Evolutionary conservation across 2,888 invertebrate genomes (phyloP).

Genomic region (Macaria notata): DNA sequence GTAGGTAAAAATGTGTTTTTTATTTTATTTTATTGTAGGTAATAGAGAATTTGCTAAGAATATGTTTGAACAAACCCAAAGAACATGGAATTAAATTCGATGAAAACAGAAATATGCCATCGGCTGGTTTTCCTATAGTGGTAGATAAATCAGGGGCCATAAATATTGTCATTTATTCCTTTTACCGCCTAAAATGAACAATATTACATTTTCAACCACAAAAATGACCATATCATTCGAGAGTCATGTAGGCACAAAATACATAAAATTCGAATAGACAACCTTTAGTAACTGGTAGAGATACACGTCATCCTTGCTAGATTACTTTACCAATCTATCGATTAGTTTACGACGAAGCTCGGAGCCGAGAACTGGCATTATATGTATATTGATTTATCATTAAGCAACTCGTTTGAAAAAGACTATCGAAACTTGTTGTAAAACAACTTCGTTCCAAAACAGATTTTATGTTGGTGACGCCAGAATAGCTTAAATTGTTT

Average conservation of each 20-base stretch:
- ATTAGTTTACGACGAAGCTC: conserved; percentile 10
- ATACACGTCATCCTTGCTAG: conserved; percentile 4
- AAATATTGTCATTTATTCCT: no score
- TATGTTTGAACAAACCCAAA: no score
- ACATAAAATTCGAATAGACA: conserved; percentile 1
- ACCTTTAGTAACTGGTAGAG: background rate
- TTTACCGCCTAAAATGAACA: no score
- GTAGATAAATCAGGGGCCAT: no score
- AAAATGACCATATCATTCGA: background rate
- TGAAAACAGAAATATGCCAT: no score
- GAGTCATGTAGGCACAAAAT: conserved; percentile 3
- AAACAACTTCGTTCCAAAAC: conserved; percentile 17
- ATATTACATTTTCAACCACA: conserved; percentile 3
- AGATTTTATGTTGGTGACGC: conserved; percentile 13
- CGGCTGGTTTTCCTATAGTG: no score
- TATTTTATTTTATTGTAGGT: no score
- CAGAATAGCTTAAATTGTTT: no score
- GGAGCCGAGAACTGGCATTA: conserved; percentile 9
- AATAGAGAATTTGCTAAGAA: no score
- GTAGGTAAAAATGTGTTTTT: no score
- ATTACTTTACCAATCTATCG: conserved; percentile 11
- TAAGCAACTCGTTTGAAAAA: conserved; percentile 17
- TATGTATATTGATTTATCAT: conserved; percentile 15
- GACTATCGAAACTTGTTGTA: conserved; percentile 13
- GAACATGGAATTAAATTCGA: no score